Evolutionary conservation across 2,113 vertebrate species (phyloP), one percentile per base, ranked within the genome.

Genomic region (Clarias macrocephalus): DNA sequence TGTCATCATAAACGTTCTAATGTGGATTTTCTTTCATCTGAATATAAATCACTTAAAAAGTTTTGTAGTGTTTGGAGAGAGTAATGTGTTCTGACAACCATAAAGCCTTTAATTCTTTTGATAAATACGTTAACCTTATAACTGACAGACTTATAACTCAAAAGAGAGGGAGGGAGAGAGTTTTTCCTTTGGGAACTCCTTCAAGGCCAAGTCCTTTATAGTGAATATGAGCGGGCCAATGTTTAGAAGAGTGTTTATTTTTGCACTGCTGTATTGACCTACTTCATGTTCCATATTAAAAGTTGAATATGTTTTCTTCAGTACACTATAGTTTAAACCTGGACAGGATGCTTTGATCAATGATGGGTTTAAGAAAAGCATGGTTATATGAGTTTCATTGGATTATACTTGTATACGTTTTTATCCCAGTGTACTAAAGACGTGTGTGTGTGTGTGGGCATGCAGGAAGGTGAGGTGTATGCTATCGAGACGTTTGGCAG

Each of bases 401-500:
- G 63, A 13, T 13, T 68, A 30, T 68, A 16, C 12, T 60, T n/a
- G 37, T 23, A 8, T 77, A 18, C 16, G n/a, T 68, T 62, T 62
- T 68, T 66, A 66, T 28, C 65, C 65, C 30, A n/a, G 12, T 66
- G 2, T 30, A 68, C 3, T 68, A 12, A 30, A 18, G 16, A 87
- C 68, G 8, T 88, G 56, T 82, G 15, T 73, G 54, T 65, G 70
- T 57, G 28, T 87, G 18, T 80, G 81, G 77, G 25, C 82, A 56
- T 66, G 21, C 93, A 99, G 98, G 98, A 99, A 93, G 98, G 98
- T 72, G 98, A 99, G 93, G 96, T 97, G 0, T 99, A 98, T 62
- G 98, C 98, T 62, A 99, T 99, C 54, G 98, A 99, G 94, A 99
- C 98, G 25, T 99, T 99, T 0, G 98, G 98, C n/a, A 99, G 98